Base-by-base conservation (phyloP, 2,113 vertebrate species). In the Siphamia tubifer region DNA sequence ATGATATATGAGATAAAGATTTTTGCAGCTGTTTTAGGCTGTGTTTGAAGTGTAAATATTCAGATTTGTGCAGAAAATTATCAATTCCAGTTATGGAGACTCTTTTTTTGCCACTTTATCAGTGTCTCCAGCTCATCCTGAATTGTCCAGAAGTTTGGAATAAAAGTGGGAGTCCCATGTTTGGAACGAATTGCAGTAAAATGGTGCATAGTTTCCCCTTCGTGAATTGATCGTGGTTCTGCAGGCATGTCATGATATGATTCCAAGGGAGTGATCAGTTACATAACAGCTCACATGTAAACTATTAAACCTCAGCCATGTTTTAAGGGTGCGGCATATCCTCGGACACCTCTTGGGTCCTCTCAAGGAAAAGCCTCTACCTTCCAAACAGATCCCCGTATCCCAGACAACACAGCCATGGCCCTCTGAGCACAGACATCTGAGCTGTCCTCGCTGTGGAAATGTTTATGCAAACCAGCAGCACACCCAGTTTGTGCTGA, bases 401-500 rank as follows among this genome's bases (percentile, higher is more conserved):
- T 48, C 85, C 68, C 17, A 68, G 83, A 63, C 86, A 64, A 82
- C 70, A 3, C 25, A 61, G 68, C 23, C 53, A 43, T 23, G 19
- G 70, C 60, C 65, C 55, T 65, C 20, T 60, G 53, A n/a, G 68
- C 55, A 7, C 36, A 65, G 70, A 54, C 45, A 42, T 83, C 61
- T 27, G 56, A 81, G 72, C 72, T 43, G 49, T 72, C 55, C 43
- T 73, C 6, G 9, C 70, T 43, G 58, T 85, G 81, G 86, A 86
- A 89, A 86, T 82, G 84, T 90, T 88, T 86, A 88, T 86, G 79
- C 72, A 62, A 60, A 64, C 44, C 54, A 24, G 16, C 25, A 11
- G 63, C 64, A 73, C 74, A 66, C 80, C 71, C 65, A 25, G 62
- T 32, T 45, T 51, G 24, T 81, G 65, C 30, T 47, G 62, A 34